Base-by-base conservation (phyloP, 2,113 vertebrate species). In the Neotoma lepida region DNA sequence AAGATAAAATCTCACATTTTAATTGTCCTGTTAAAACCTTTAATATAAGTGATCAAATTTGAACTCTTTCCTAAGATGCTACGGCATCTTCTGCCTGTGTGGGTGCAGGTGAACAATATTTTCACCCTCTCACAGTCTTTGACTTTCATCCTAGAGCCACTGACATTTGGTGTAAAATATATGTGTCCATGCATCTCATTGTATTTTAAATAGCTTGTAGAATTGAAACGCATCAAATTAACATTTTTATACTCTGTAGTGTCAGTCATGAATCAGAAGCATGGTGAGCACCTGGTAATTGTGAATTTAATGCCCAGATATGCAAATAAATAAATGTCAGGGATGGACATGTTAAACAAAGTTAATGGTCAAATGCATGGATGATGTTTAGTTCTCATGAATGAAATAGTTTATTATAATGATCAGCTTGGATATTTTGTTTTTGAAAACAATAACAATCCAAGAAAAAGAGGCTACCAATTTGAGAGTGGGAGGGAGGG, bases 391-490 rank as follows among this genome's bases (percentile, higher is more conserved):
- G 10, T n/a, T 15, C 82, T 54, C 22, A 51, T 77, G 89, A 84
- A 66, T 86, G 22, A 94, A 93, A 44, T 46, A 39, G 49, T 61
- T 78, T 68, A 66, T 84, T 49, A 56, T 85, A n/a, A 13, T 78
- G 66, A 96, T 68, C 33, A 58, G 10, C 18, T 92, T 89, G 71
- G 51, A 54, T 84, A 90, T 68, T 9, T 84, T n/a, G 70, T 58
- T 39, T 61, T 68, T 49, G 76, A 86, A n/a, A 20, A 82, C 35
- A 51, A 18, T 58, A 81, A 81, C 1, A 81, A 61, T 15, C 6
- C 15, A 41, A 14, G 22, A 44, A 44, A 74, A 74, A 46, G 73
- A 82, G 54, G n/a, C 22, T 39, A 26, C 4, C 12, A n/a, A 26
- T 56, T 58, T 82, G 80, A 82, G n/a, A 58, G 12, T 15, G 24